Base-by-base conservation (phyloP, 2,797 vertebrate genomes). In the Schizothorax lantsangensis region DNA sequence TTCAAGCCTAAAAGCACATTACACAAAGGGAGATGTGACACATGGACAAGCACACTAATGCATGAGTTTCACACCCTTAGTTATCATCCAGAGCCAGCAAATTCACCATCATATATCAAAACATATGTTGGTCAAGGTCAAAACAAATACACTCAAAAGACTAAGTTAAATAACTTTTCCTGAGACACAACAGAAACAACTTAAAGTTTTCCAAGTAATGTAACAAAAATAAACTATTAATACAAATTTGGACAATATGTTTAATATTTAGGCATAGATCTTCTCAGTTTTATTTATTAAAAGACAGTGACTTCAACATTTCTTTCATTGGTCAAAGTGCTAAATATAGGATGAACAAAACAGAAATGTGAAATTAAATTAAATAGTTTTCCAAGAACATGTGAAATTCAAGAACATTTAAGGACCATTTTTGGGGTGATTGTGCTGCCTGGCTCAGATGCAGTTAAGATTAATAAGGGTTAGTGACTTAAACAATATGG, bases 251-350 rank as follows among this genome's bases (percentile, higher is more conserved):
- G n/a, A 54, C 3, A 57, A 57, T 8, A 38, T 3, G 10, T 45
- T 68, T 71, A 33, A 72, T 69, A 36, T 59, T 59, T 23, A 85
- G 49, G 49, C 36, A 71, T 15, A 15, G 26, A 23, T n/a, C n/a
- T n/a, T 59, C 72, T 49, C 75, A 79, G 49, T 79, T 79, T 62
- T 69, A 85, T 83, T 83, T 62, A 73, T 85, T 80, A 80, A 80
- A 85, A 85, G 5, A 45, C 26, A 36, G 26, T 59, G 47, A 57
- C 52, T 54, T 52, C 30, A 59, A 73, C 45, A 43, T 79, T 54
- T 40, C 3, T 43, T 54, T 79, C 17, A 71, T 59, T 79, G 47
- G 64, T 79, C 40, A 80, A 80, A 47, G 68, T 85, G 49, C 21
- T 85, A 85, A 85, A 73, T 15, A 59, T 59, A 47, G 26, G 19